Base-by-base conservation (phyloP, 2,888 invertebrate genomes). In the Cephalotes varians region DNA sequence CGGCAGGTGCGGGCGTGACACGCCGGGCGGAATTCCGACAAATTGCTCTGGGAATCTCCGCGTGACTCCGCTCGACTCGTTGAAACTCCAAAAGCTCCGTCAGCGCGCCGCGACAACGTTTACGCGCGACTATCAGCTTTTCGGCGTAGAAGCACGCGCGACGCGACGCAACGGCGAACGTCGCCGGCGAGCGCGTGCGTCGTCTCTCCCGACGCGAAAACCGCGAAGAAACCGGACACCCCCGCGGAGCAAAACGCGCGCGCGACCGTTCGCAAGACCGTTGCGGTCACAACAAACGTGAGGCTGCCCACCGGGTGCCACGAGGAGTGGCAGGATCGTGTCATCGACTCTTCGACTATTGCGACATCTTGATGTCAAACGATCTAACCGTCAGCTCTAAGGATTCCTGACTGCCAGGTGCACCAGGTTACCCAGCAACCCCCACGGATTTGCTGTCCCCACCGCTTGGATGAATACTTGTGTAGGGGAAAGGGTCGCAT, bases 251-350 rank as follows among this genome's bases (percentile, higher is more conserved):
- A 25, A 77, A 77, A 77, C 77, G 77, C 77, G 77, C 72, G 72
- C 69, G 69, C 56, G 77, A 77, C 77, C 69, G 69, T 77, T 56
- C 34, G 77, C 56, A 69, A 69, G 69, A 25, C 77, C 56, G 77
- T 77, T 44, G 56, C 69, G 69, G 56, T 77, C 77, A 77, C 77
- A 77, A 77, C 77, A 77, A 77, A 37, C 56, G 56, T 31, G 54
- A 69, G 21, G 56, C 69, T 77, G 44, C 77, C 40, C 37, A 65
- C 76, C 40, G 54, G 54, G 31, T 67, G 34, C 77, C 69, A 77
- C 77, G 77, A 77, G 77, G 77, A 77, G 69, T 77, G 77, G 77
- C 77, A 69, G 56, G 69, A 21, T 56, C 44, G 77, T 79, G 77
- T 79, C 77, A 79, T 79, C 77, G 77, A 79, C 77, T 79, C 77